Base-by-base conservation (phyloP, 2,113 vertebrate species). In the Sigmodon hispidus region DNA sequence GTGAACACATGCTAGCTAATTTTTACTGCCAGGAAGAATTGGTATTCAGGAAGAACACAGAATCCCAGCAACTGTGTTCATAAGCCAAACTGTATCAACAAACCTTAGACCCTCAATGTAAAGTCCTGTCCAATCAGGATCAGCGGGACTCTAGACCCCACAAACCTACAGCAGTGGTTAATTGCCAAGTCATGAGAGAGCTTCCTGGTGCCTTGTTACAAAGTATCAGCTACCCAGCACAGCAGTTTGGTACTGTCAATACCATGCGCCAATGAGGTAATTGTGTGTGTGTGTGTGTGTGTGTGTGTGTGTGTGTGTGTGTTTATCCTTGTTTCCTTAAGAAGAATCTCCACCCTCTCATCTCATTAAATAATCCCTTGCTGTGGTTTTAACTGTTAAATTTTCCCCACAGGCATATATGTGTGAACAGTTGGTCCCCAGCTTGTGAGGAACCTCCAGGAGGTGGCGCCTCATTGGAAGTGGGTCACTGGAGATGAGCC, bases 31-130 rank as follows among this genome's bases (percentile, higher is more conserved):
- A 59, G 55, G 55, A 81, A 81, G 79, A 59, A 55, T 36, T 19
- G 1, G 11, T 40, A 40, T 4, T 40, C 36, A 40, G 3, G 11
- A n/a, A n/a, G 21, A n/a, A 57, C 2, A 24, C 5, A 13, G 5
- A 11, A 24, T n/a, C 21, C 19, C 77, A 12, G 36, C 34, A 36
- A 81, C 12, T 40, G 4, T 17, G 7, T n/a, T 24, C 22, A 40
- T 16, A n/a, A 59, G 79, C 55, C 40, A 40, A 81, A 40, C 36
- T 40, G 29, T 57, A 12, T 36, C 55, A 40, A 22, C 36, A 52
- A 40, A 81, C 52, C 34, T 80, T 55, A 50, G 50, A 55, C 34
- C 19, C 52, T 59, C 55, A 81, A 11, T 59, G 55, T 55, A 40
- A 15, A 40, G 79, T 9, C n/a, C 34, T 21, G 40, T 0, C 52